Base-by-base conservation (phyloP, 2,888 invertebrate genomes). In the Acanthacorydalis orientalis region DNA sequence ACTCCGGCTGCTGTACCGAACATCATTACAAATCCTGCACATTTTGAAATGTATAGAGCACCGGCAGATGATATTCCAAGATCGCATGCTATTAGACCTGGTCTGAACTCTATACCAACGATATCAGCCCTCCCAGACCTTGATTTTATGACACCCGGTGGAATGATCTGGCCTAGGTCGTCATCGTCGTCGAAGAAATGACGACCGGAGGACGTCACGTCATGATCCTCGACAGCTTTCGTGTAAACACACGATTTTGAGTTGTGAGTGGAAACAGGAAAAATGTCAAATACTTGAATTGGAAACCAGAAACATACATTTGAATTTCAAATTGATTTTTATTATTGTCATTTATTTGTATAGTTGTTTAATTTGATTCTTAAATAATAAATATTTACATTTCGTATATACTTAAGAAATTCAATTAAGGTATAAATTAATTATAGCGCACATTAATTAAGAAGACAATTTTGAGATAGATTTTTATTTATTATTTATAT, bases 61-160 rank as follows among this genome's bases (percentile, higher is more conserved):
- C 14, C 47, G 4, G 35, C 32, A 11, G n/a, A 12, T 8, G 41
- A 42, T 8, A 47, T 41, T 42, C 40, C 40, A 4, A 34, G 39
- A 32, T 40, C 40, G 10, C 40, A 31, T 14, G 23, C 33, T 7
- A 15, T 47, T 6, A 52, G 52, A 46, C 47, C 57, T 49, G 53
- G 56, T 43, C 50, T 51, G 52, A 51, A 44, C 40, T 49, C 50
- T 48, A 53, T 61, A 51, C 55, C 70, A 12, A 68, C 67, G 57
- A 68, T 72, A 57, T 68, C 71, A 0, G 57, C 69, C 37, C 62
- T 74, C 55, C 74, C 74, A 6, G 73, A 74, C 55, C 61, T 74
- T 54, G 70, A 73, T 53, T 74, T 74, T 59, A 64, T 70, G 50
- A 68, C 70, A 33, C 69, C 73, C 2, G 65, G 62, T 57, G 60